These are phyloP conservation scores for Sternarchorhynchus goeldii DNA, from an alignment of 2,797 vertebrate genomes.

Conservation along the genomic window DNA sequence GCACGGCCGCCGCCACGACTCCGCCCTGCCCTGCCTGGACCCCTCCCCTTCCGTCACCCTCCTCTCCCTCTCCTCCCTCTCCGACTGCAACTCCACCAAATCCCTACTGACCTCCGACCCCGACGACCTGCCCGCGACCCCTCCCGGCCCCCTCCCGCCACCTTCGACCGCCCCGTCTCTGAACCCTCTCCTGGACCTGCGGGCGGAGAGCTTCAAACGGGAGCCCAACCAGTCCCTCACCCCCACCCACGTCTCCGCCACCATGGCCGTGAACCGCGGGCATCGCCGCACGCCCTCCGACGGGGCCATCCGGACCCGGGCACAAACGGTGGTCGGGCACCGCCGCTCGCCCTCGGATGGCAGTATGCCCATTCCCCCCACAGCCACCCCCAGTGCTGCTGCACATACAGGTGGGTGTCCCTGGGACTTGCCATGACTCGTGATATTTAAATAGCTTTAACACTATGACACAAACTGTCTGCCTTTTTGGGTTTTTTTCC, in stretches of 20 bases:
- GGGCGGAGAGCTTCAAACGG: conserved; percentile 89
- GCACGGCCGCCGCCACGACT: conserved; percentile 69
- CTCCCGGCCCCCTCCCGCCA: conserved; percentile 51
- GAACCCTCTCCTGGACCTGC: conserved; percentile 86
- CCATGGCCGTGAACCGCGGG: conserved; percentile 76
- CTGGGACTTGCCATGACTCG: not conserved
- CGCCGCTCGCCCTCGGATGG: conserved; percentile 80
- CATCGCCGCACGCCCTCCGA: conserved; percentile 88
- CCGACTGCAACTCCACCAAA: conserved; percentile 90
- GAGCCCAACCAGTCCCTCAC: conserved; percentile 90
- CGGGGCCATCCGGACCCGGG: conserved; percentile 80
- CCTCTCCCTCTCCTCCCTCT: conserved; percentile 86
- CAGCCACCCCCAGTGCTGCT: conserved; percentile 47
- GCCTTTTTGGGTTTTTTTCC: not conserved
- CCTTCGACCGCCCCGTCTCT: conserved; percentile 55
- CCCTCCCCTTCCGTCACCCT: conserved; percentile 82
- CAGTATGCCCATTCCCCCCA: conserved; percentile 76
- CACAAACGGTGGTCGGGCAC: conserved; percentile 75
- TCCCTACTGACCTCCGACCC: conserved; percentile 87
- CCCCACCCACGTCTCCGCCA: conserved; percentile 84
- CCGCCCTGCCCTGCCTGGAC: conserved; percentile 71
- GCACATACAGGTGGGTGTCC: conserved; percentile 64
- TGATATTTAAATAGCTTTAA: not conserved
- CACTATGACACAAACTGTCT: not conserved
- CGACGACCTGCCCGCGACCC: conserved; percentile 74